A percentile compares a stretch with the other conserved stretches of the same genome.
Evolutionary conservation across 2,797 vertebrate species (phyloP).

Genomic region (Phylloscopus collybita): DNA sequence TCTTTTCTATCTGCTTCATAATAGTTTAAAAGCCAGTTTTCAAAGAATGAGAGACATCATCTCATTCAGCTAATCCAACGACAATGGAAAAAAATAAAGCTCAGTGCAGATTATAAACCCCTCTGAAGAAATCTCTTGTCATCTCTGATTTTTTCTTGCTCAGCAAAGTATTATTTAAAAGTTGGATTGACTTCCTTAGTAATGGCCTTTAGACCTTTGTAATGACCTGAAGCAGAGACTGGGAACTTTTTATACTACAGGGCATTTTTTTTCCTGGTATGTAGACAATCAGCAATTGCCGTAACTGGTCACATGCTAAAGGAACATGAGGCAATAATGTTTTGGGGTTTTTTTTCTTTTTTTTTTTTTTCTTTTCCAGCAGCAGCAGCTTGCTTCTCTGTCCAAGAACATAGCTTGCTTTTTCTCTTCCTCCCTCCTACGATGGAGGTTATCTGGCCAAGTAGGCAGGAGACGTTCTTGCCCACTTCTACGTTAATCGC

Average conservation of each 20-base stretch:
- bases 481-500: accelerated
- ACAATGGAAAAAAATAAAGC: neutral
- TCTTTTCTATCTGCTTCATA: neutral
- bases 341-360: neutral
- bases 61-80: neutral
- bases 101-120: neutral
- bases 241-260: constrained; percentile 34
- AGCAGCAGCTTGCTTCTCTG: constrained; percentile 38
- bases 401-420: neutral
- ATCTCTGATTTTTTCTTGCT: neutral
- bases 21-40: neutral
- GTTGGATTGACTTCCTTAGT: neutral
- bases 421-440: constrained; percentile 18
- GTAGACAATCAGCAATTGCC: constrained; percentile 49
- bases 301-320: constrained; percentile 59
- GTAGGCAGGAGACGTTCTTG: neutral
- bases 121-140: neutral
- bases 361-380: constrained; percentile 4
- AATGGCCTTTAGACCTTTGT: neutral
- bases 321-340: constrained; percentile 53
- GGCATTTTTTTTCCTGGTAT: constrained; percentile 49
- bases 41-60: neutral
- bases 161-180: constrained; percentile 10
- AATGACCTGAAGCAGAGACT: constrained; percentile 47
- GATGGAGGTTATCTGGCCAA: neutral